phyloP scores from a whole-genome alignment of 2,888 invertebrate species.

The Diogma glabrata region DNA sequence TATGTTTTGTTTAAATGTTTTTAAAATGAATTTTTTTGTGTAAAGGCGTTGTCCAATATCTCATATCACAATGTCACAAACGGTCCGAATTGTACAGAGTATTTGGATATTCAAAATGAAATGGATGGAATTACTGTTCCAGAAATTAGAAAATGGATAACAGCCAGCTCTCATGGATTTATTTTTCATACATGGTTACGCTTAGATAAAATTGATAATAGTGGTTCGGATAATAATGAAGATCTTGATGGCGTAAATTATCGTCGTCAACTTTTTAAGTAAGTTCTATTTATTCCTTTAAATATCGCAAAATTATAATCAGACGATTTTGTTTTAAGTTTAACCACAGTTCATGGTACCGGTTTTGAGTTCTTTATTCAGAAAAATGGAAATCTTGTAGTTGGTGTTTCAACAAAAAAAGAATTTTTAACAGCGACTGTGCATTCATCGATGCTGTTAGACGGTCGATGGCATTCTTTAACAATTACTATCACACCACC shows the following conservation, averaged over 20 bases:
- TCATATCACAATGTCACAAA: conserved; percentile 31
- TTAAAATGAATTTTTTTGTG: conserved; percentile 5
- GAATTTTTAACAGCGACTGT: conserved; percentile 44
- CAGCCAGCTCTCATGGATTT: conserved; percentile 43
- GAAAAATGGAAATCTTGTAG: conserved; percentile 41
- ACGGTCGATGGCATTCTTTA: conserved; percentile 45
- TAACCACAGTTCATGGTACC: conserved; percentile 39
- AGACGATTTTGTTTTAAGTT: conserved; percentile 31
- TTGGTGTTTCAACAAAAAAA: conserved; percentile 43
- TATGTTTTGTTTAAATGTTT: background rate
- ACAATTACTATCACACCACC: conserved; percentile 38
- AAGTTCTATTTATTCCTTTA: too few relatives aligned
- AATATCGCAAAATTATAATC: background rate
- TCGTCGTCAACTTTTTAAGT: conserved; percentile 42
- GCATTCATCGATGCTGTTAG: conserved; percentile 32
- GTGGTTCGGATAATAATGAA: conserved; percentile 5
- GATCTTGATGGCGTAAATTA: conserved; percentile 22
- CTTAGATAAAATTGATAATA: conserved; percentile 29
- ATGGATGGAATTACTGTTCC: conserved; percentile 43
- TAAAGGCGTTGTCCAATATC: conserved; percentile 30
- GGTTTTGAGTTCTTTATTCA: conserved; percentile 50
- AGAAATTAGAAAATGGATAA: conserved; percentile 44
- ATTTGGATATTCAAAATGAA: conserved; percentile 39
- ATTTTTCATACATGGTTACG: conserved; percentile 46
- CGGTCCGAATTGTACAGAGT: conserved; percentile 38